phyloP scores from a whole-genome alignment of 2,113 vertebrate genomes.

The Picathartes gymnocephalus region DNA sequence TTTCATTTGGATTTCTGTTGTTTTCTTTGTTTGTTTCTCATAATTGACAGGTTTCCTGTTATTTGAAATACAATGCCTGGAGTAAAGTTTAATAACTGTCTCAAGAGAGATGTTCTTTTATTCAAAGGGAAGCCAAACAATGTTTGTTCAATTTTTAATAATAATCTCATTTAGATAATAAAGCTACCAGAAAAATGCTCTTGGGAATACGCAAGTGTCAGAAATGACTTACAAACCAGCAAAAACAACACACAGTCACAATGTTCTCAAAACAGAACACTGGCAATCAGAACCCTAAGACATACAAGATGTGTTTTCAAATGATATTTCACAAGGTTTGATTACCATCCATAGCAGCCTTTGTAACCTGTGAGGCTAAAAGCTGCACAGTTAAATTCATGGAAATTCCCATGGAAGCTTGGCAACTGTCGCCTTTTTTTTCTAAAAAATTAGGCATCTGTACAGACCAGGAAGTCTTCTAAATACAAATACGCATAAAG shows the following conservation, averaged over 20 bases:
- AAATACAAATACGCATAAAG: background rate
- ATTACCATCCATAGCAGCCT: background rate
- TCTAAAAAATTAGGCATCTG: background rate
- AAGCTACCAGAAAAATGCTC: background rate
- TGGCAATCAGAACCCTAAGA: background rate
- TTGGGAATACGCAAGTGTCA: background rate
- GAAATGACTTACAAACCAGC: background rate
- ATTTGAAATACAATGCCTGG: background rate
- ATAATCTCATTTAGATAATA: background rate
- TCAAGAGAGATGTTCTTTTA: background rate
- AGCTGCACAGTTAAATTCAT: background rate
- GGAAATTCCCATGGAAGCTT: background rate
- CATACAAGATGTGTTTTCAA: background rate
- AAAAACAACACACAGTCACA: background rate
- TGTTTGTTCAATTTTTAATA: conserved; percentile 14
- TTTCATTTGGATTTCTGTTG: background rate
- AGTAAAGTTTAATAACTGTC: background rate
- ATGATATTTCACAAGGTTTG: accelerated
- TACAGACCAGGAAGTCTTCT: background rate
- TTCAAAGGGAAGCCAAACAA: background rate
- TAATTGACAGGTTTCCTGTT: background rate
- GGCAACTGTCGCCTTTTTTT: background rate
- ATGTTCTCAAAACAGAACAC: background rate
- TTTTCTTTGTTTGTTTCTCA: background rate
- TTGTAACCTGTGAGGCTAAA: background rate